Evolutionary conservation across 2,113 vertebrate genomes (phyloP).

Genomic region (Tragelaphus imberbis): DNA sequence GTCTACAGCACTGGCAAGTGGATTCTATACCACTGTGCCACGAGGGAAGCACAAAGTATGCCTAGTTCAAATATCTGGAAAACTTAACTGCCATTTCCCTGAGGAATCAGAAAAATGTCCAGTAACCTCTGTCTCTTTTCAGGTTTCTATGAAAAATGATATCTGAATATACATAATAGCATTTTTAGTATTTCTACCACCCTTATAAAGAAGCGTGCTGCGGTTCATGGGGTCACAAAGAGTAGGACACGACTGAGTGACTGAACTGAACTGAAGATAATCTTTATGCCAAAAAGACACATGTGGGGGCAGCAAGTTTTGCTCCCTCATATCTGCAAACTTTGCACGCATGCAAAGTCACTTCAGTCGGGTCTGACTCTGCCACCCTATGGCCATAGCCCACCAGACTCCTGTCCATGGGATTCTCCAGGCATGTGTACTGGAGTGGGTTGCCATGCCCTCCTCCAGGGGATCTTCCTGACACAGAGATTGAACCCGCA

Average conservation of each 20-base stretch:
- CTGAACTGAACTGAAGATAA: background rate
- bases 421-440: background rate
- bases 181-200: background rate
- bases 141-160: background rate
- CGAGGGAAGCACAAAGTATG: background rate
- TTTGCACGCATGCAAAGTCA: background rate
- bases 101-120: background rate
- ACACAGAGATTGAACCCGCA: background rate
- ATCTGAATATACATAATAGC: background rate
- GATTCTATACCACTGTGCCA: background rate
- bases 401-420: background rate
- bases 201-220: background rate
- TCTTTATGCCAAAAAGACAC: background rate
- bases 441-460: background rate
- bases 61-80: background rate
- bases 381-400: background rate
- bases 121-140: background rate
- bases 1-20: background rate
- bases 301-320: background rate
- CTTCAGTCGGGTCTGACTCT: background rate
- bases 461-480: background rate
- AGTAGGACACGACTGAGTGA: rapidly evolving
- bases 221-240: background rate
- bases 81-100: background rate
- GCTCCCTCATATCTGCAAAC: background rate